Evolutionary conservation across 2,113 vertebrate genomes (phyloP).

Genomic region (Neogale vison): DNA sequence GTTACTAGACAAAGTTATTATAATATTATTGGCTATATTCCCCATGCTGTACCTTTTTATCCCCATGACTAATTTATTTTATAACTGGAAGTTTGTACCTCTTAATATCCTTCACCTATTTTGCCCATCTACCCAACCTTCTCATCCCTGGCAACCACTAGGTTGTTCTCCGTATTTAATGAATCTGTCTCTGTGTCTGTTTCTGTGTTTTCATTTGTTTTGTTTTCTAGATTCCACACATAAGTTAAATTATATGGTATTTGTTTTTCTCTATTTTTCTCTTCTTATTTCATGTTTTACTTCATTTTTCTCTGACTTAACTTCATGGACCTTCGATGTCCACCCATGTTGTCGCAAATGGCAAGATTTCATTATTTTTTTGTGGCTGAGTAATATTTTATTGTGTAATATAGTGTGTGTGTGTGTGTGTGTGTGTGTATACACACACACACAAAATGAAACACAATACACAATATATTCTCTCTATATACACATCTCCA

Average conservation of each 20-base stretch:
- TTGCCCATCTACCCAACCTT: not conserved
- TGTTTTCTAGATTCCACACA: not conserved
- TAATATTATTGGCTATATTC: not conserved
- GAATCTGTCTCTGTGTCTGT: not conserved
- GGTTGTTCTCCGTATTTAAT: not conserved
- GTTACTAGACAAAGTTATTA: not conserved
- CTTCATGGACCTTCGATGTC: not conserved
- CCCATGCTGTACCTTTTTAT: not conserved
- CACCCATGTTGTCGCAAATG: not conserved
- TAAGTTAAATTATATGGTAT: not conserved
- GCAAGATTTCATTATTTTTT: not conserved
- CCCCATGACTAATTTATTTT: not conserved
- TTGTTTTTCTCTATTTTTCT: not conserved
- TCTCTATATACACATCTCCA: no score
- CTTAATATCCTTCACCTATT: not conserved
- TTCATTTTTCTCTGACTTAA: not conserved
- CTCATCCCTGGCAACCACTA: not conserved
- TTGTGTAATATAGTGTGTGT: not conserved
- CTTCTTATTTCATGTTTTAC: not conserved
- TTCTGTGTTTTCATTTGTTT: not conserved
- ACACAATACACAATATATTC: not conserved
- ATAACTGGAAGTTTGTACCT: not conserved
- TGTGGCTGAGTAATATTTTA: not conserved
- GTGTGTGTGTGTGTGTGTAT: not conserved
- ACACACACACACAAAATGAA: not conserved